Evolutionary conservation across 2,113 vertebrate genomes (phyloP).

Genomic region (Madoqua kirkii): DNA sequence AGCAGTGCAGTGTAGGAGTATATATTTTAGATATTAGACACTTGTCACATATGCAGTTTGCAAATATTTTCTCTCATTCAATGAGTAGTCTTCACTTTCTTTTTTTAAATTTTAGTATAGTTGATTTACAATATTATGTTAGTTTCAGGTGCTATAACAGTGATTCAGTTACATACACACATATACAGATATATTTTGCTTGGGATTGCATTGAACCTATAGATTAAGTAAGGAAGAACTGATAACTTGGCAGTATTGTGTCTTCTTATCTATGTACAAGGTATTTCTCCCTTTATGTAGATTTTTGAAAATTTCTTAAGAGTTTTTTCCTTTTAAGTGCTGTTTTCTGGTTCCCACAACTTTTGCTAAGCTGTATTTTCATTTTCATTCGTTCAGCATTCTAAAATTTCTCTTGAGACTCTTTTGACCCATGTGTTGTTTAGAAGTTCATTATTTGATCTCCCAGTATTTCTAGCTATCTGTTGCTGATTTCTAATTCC

Average conservation of each 20-base stretch:
- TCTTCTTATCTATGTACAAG: neutral
- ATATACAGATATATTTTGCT: neutral
- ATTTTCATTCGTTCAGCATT: neutral
- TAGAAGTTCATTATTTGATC: neutral
- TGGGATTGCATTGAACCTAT: neutral
- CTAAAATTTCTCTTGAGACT: neutral
- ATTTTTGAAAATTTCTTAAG: neutral
- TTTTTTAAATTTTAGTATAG: neutral
- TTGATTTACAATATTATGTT: neutral
- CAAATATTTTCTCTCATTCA: neutral
- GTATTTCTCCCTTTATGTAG: neutral
- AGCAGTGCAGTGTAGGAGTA: neutral
- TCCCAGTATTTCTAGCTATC: neutral
- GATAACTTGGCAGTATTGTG: neutral
- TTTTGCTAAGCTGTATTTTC: neutral
- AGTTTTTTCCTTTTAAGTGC: neutral
- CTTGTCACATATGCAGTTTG: neutral
- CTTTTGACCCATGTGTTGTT: neutral
- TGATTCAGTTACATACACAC: neutral
- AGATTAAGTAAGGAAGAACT: neutral
- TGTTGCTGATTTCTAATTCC: neutral
- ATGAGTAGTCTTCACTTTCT: neutral
- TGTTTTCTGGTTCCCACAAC: neutral
- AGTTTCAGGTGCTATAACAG: neutral
- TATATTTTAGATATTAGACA: neutral